Conservation (phyloP, 1,140 invertebrate genomes). For the Formica exsecta region DNA sequence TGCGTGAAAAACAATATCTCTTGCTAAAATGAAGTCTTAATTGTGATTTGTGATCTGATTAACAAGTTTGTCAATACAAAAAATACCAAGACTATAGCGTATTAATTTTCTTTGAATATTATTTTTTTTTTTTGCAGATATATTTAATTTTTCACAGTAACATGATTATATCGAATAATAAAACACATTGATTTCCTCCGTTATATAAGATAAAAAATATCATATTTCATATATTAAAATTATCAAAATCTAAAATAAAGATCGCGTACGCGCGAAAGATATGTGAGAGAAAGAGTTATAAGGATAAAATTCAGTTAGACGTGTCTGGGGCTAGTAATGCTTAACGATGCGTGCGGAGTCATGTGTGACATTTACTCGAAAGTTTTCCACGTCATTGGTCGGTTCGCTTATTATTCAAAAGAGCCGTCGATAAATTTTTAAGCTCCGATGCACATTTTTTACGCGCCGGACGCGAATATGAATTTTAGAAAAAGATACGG, state of each 20-base stretch:
- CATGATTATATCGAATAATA: not conserved
- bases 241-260: slow-evolving; percentile 33
- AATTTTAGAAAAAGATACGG: slow-evolving; percentile 55
- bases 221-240: not conserved
- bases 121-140: not conserved
- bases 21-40: no score
- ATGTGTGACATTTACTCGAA: slow-evolving; percentile 63
- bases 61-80: not conserved
- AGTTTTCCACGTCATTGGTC: slow-evolving; percentile 61
- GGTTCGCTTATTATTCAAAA: slow-evolving; percentile 67
- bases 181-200: not conserved
- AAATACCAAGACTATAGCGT: not conserved
- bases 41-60: not conserved
- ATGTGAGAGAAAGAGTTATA: not conserved
- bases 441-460: slow-evolving; percentile 55
- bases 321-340: slow-evolving; percentile 27
- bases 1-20: no score
- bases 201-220: not conserved
- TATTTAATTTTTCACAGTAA: not conserved
- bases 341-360: slow-evolving; percentile 65
- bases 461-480: slow-evolving; percentile 49
- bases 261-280: not conserved
- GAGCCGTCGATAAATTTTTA: slow-evolving; percentile 62
- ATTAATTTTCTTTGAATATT: not conserved
- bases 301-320: slow-evolving; percentile 49